Evolutionary conservation across 2,888 invertebrate genomes (phyloP), one percentile per base, ranked within the genome.

Genomic region (Rhamphomyia laevipes): DNA sequence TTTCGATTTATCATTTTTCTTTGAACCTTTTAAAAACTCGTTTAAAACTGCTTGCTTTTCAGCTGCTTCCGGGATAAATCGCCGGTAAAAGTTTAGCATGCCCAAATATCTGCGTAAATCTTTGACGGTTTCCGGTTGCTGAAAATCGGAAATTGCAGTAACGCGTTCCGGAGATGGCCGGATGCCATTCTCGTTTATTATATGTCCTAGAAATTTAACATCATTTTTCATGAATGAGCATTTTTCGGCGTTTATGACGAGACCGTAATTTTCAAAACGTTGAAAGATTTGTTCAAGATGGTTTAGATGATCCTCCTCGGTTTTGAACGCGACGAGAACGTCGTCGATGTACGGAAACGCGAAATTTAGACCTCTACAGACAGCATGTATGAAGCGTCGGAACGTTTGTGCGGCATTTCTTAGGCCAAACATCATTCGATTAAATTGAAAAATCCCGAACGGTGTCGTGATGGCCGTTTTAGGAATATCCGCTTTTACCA

Each of bases 1-100:
- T 11, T 21, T 38, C 6, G 44, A 30, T 21, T 17, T 30, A 23
- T 49, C 49, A 11, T 49, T 53, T 23, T 51, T 53, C 9, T 16
- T 46, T 13, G 42, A 12, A 13, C 49, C 51, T 1, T 43, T 33
- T 2, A 51, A 30, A 33, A 48, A 37, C 12, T 47, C 17, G 6
- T 12, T 21, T 1, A 52, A 33, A 12, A 33, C 43, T 10, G 40
- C 42, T 42, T 51, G 48, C 12, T 48, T 30, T 18, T 35, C 23
- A 2, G 46, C 43, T 18, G 49, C 46, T 12, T 42, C 35, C n/a
- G 46, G 41, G 10, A 50, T 31, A 31, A 44, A 44, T 15, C 44
- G 46, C 0, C 21, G 44, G 9, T 43, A 37, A 27, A 47, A 50
- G 30, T 47, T 47, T n/a, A 43, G 27, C 7, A 44, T 35, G 27